A percentile compares a stretch with the other conserved stretches of the same genome.
Evolutionary conservation across 2,113 vertebrate species (phyloP).

Genomic region (Bubo blakistoni): DNA sequence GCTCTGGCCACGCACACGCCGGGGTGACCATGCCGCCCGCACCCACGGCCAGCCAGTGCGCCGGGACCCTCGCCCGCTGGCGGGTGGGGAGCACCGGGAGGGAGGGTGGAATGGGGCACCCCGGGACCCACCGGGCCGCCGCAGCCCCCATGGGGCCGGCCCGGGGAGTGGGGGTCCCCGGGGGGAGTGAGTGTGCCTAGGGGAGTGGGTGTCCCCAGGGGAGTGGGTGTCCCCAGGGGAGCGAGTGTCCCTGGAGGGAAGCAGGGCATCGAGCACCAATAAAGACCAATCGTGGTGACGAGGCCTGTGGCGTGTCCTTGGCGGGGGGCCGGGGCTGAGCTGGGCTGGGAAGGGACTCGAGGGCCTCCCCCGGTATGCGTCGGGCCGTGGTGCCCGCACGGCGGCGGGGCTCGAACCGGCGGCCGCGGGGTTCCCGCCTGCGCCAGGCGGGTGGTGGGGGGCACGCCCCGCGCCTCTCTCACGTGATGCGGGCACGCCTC

Average conservation of each 20-base stretch:
- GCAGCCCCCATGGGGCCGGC: neutral
- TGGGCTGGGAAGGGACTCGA: neutral
- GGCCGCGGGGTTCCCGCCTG: accelerated
- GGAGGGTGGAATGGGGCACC: neutral
- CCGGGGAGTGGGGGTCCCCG: neutral
- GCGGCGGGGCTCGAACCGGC: neutral
- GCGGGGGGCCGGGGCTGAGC: neutral
- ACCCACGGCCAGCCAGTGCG: neutral
- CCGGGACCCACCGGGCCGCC: neutral
- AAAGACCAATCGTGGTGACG: constrained; percentile 1
- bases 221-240: neutral
- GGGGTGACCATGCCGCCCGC: constrained; percentile 59
- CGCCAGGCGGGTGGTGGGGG: too few species aligned
- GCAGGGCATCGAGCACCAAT: neutral
- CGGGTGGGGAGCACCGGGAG: neutral
- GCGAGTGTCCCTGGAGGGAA: neutral
- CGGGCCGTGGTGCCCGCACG: accelerated
- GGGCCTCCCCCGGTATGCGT: accelerated
- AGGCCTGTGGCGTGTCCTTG: neutral
- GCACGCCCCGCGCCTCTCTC: neutral
- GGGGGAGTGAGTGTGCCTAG: neutral
- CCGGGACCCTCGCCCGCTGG: neutral
- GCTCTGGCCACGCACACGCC: constrained; percentile 79
- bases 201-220: neutral
- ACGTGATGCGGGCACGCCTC: neutral